These are phyloP conservation scores for Danio choprae DNA, from an alignment of 2,797 vertebrate genomes.

Conservation along the genomic window DNA sequence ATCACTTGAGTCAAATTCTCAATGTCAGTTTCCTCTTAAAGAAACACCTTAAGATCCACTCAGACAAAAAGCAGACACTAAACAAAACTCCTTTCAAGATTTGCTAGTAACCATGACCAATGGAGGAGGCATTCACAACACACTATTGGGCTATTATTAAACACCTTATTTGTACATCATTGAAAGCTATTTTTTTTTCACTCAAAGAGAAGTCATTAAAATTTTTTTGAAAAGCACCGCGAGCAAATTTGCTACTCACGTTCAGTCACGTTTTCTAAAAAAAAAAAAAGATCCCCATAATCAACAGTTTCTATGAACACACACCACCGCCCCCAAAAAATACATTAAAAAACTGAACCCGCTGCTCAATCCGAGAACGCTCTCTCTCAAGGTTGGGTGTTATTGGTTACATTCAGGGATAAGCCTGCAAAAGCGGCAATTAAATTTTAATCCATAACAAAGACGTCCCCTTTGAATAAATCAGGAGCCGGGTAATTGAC, in stretches of 20 bases:
- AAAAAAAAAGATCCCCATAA: not conserved
- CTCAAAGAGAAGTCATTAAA: not conserved
- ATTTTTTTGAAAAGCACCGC: not conserved
- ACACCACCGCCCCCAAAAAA: not conserved
- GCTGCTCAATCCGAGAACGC: not conserved
- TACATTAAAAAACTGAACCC: not conserved
- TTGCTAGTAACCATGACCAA: not conserved
- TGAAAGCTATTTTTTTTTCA: not conserved
- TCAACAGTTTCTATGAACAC: conserved; percentile 2
- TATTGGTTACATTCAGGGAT: conserved; percentile 34
- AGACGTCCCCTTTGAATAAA: conserved; percentile 28
- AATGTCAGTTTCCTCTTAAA: not conserved
- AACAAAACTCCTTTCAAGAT: not conserved
- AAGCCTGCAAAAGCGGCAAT: conserved; percentile 33
- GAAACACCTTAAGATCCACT: conserved; percentile 2
- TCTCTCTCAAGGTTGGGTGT: conserved; percentile 5
- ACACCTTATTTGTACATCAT: not conserved
- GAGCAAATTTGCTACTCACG: not conserved
- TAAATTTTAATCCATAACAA: conserved; percentile 43
- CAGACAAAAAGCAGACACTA: not conserved
- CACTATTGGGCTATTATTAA: not conserved
- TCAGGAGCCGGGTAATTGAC: conserved; percentile 39
- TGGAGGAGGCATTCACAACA: not conserved
- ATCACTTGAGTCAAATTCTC: too few relatives aligned
- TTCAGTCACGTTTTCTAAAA: conserved; percentile 12